A percentile compares a stretch with the other conserved stretches of the same genome.
Evolutionary conservation across 2,113 vertebrate species (phyloP).

Genomic region (Tragelaphus buxtoni): DNA sequence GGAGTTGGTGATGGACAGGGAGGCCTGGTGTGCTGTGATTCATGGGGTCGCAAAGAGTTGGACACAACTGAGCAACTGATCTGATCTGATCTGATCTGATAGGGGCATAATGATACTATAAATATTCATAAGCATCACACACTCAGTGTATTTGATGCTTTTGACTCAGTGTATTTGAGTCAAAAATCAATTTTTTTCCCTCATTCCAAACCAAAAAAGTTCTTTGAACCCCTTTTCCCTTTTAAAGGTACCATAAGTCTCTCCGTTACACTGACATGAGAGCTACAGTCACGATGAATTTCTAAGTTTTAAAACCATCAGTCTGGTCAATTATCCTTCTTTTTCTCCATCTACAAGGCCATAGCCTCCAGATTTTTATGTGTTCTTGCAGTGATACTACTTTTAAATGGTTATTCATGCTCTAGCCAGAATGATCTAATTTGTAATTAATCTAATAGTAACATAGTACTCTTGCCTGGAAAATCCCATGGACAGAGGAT

Average conservation of each 20-base stretch:
- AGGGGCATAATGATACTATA: neutral
- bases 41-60: too few species aligned
- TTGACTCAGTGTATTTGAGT: neutral
- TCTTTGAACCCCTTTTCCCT: neutral
- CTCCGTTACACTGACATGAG: neutral
- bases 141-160: neutral
- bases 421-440: neutral
- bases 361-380: neutral
- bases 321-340: neutral
- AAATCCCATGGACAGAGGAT: too few species aligned
- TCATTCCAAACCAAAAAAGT: neutral
- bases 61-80: too few species aligned
- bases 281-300: neutral
- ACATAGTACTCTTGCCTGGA: too few species aligned
- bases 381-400: neutral
- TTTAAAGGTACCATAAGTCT: neutral
- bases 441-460: neutral
- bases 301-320: neutral
- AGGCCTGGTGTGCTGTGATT: too few species aligned
- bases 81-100: too few species aligned
- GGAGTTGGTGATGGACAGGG: too few species aligned
- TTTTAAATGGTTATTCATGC: neutral
- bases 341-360: neutral
- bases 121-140: neutral
- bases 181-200: slow-evolving; percentile 1